phyloP scores from a whole-genome alignment of 2,797 vertebrate genomes.

The Triplophysa yarkandensis region DNA sequence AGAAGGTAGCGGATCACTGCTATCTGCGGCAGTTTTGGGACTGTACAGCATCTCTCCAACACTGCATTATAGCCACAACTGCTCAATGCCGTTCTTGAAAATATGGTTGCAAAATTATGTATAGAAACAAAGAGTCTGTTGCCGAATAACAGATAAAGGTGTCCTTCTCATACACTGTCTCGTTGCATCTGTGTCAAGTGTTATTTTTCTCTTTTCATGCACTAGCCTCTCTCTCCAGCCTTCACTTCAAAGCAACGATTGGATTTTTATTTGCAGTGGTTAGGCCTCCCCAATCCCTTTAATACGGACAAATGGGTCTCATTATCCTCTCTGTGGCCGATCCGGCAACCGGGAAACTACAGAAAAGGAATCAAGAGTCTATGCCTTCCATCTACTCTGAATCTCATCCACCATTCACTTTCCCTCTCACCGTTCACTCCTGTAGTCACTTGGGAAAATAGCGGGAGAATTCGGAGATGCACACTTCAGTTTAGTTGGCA shows the following conservation, averaged over 20 bases:
- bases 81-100: too few species aligned
- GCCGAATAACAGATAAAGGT: slow-evolving; percentile 5
- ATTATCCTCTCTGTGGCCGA: slow-evolving; percentile 67
- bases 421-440: slow-evolving; percentile 14
- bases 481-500: slow-evolving; percentile 78
- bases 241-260: slow-evolving; percentile 53
- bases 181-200: slow-evolving; percentile 13
- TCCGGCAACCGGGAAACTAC: slow-evolving; percentile 59
- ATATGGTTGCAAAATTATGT: too few species aligned
- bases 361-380: slow-evolving; percentile 64
- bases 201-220: slow-evolving; percentile 14
- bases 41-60: too few species aligned
- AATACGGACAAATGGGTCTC: slow-evolving; percentile 74
- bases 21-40: too few species aligned
- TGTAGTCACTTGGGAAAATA: slow-evolving; percentile 61
- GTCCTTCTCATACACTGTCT: slow-evolving; percentile 10
- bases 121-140: neutral
- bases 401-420: slow-evolving; percentile 14
- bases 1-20: too few species aligned
- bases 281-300: slow-evolving; percentile 67
- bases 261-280: slow-evolving; percentile 66
- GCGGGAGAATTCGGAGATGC: slow-evolving; percentile 69
- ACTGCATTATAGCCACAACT: too few species aligned
- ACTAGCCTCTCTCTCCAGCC: slow-evolving; percentile 24
- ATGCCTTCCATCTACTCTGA: slow-evolving; percentile 19